Percentiles rank a stretch among this genome's conserved stretches.
Evolutionary conservation across 2,113 vertebrate genomes (phyloP).

Genomic region (Rhea americana): DNA sequence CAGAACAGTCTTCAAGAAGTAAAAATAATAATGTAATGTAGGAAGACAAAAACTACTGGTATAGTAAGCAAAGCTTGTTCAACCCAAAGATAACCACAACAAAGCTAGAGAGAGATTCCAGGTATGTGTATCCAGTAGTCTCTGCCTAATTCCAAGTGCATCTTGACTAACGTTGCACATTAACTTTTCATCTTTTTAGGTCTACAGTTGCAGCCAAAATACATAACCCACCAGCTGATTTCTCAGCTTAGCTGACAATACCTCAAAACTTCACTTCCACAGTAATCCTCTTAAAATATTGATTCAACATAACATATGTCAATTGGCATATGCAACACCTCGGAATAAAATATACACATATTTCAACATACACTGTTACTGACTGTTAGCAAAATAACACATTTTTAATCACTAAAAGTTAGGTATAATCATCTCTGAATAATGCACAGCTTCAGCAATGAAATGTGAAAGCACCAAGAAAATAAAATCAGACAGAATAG

Average conservation of each 20-base stretch:
- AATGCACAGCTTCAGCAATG: not conserved
- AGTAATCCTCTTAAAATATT: not conserved
- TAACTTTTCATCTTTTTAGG: not conserved
- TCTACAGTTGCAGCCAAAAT: not conserved
- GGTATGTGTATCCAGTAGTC: not conserved
- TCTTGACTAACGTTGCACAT: not conserved
- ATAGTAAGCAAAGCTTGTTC: not conserved
- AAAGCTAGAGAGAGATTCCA: not conserved
- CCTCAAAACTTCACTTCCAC: not conserved
- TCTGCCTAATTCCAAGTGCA: not conserved
- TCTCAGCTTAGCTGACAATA: not conserved
- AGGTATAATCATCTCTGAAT: not conserved
- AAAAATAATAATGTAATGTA: fast-evolving
- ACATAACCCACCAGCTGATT: not conserved
- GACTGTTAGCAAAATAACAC: not conserved
- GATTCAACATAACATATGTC: not conserved
- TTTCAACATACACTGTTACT: not conserved
- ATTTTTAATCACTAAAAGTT: not conserved
- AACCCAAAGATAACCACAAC: not conserved
- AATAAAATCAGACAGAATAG: not conserved
- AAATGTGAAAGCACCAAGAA: not conserved
- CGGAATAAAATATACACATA: not conserved
- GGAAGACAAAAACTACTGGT: fast-evolving
- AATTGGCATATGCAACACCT: not conserved
- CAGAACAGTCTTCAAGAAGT: not conserved